Percentiles rank a stretch among this genome's conserved stretches.
Evolutionary conservation across 2,113 vertebrate genomes (phyloP).

Genomic region (Syngnathus scovelli): DNA sequence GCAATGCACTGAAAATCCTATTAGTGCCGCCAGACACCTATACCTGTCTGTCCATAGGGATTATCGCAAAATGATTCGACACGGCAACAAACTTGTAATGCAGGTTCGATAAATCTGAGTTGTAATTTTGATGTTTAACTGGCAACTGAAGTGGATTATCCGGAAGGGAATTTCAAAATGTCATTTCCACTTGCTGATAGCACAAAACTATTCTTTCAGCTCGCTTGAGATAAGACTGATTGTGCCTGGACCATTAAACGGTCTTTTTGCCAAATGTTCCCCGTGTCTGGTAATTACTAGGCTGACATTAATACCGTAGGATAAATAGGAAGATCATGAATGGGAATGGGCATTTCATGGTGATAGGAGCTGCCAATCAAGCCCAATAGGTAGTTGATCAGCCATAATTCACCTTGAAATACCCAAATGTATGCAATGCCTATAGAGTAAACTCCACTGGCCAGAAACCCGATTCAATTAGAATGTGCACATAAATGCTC

Average conservation of each 20-base stretch:
- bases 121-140: conserved; percentile 90
- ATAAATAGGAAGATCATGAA: conserved; percentile 88
- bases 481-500: conserved; percentile 37
- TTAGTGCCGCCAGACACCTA: conserved; percentile 62
- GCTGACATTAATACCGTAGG: conserved; percentile 94
- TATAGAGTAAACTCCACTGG: conserved; percentile 19
- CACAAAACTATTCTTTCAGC: conserved; percentile 94
- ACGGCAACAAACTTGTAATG: conserved; percentile 82
- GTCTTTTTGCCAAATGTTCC: conserved; percentile 76
- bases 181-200: conserved; percentile 92
- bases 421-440: conserved; percentile 33
- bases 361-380: conserved; percentile 85
- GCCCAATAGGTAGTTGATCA: conserved; percentile 74
- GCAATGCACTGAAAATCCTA: conserved; percentile 62
- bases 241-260: conserved; percentile 82
- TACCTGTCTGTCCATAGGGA: conserved; percentile 75
- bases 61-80: conserved; percentile 72
- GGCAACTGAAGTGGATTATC: conserved; percentile 88
- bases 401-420: conserved; percentile 61
- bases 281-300: conserved; percentile 82
- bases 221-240: conserved; percentile 84
- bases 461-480: conserved; percentile 40
- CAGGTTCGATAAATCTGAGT: conserved; percentile 73
- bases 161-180: conserved; percentile 91
- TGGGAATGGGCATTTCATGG: conserved; percentile 75